Conservation (phyloP, 2,888 invertebrate genomes). For the Oxycera nigricornis region DNA sequence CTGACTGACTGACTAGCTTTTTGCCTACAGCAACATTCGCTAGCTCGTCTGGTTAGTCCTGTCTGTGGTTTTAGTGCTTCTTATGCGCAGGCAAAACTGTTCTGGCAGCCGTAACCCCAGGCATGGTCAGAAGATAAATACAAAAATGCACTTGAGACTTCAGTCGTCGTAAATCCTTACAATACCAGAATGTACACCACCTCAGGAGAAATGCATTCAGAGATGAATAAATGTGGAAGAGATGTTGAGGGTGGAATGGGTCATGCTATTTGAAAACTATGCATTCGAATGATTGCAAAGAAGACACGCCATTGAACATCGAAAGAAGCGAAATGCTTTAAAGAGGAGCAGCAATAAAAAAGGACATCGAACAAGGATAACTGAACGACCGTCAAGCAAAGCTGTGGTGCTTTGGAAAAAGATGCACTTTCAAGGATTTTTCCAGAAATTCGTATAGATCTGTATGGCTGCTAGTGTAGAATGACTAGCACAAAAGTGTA, state of each 20-base stretch:
- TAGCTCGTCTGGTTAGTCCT: background rate
- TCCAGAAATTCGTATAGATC: no score
- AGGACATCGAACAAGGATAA: background rate
- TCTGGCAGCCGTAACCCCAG: background rate
- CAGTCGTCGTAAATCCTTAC: slow-evolving; percentile 1
- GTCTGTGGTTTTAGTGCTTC: background rate
- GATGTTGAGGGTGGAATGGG: background rate
- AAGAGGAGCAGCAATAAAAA: background rate
- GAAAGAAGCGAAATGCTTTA: background rate
- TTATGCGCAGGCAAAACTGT: background rate
- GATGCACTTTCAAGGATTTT: background rate
- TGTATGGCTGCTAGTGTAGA: background rate
- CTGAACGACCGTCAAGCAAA: background rate
- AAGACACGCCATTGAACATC: background rate
- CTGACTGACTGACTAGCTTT: background rate
- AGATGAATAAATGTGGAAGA: background rate
- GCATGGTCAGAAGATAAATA: background rate
- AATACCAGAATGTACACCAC: background rate
- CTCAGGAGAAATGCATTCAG: background rate
- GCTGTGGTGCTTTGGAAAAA: background rate
- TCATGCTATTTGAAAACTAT: background rate
- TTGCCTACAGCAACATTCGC: background rate
- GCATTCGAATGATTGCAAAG: background rate
- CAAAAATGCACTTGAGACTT: slow-evolving; percentile 1
- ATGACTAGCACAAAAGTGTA: background rate